phyloP scores from a whole-genome alignment of 2,113 vertebrate species.

The Cheilinus undulatus region DNA sequence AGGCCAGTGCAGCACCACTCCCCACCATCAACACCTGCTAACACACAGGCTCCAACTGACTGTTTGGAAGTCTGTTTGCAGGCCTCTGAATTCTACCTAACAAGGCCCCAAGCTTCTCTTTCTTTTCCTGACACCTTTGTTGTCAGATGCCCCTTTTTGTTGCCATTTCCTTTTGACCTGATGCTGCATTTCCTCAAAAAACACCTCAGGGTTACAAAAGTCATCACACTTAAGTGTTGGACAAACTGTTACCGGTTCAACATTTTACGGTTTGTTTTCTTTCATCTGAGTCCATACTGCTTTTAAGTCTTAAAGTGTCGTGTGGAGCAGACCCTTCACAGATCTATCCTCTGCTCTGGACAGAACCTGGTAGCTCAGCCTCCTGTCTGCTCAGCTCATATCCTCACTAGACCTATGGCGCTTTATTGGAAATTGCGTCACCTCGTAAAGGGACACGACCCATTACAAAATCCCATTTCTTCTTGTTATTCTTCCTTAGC shows the following conservation, averaged over 20 bases:
- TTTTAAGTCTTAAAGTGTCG: slow-evolving; percentile 57
- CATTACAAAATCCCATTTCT: slow-evolving; percentile 54
- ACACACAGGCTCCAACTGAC: slow-evolving; percentile 49
- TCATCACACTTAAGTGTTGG: slow-evolving; percentile 44
- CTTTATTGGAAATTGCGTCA: slow-evolving; percentile 75
- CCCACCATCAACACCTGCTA: slow-evolving; percentile 74
- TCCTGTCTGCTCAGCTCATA: slow-evolving; percentile 51
- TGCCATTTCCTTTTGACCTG: slow-evolving; percentile 10
- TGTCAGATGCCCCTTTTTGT: slow-evolving; percentile 9
- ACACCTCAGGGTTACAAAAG: slow-evolving; percentile 37
- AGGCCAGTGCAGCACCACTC: slow-evolving; percentile 45
- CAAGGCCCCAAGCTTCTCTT: slow-evolving; percentile 53
- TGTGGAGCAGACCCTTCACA: slow-evolving; percentile 43
- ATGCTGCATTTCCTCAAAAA: slow-evolving; percentile 36
- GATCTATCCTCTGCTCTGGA: slow-evolving; percentile 44
- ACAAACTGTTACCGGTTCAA: slow-evolving; percentile 48
- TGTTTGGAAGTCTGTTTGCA: slow-evolving; percentile 21
- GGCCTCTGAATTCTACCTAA: slow-evolving; percentile 34
- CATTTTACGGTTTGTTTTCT: slow-evolving; percentile 63
- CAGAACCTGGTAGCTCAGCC: slow-evolving; percentile 23
- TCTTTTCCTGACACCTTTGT: slow-evolving; percentile 29
- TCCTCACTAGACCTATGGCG: slow-evolving; percentile 39
- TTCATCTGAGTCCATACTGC: slow-evolving; percentile 50
- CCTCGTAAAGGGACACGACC: slow-evolving; percentile 67
- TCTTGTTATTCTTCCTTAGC: slow-evolving; percentile 55